Conservation (phyloP, 2,888 invertebrate genomes). For the Conchocele bisecta region DNA sequence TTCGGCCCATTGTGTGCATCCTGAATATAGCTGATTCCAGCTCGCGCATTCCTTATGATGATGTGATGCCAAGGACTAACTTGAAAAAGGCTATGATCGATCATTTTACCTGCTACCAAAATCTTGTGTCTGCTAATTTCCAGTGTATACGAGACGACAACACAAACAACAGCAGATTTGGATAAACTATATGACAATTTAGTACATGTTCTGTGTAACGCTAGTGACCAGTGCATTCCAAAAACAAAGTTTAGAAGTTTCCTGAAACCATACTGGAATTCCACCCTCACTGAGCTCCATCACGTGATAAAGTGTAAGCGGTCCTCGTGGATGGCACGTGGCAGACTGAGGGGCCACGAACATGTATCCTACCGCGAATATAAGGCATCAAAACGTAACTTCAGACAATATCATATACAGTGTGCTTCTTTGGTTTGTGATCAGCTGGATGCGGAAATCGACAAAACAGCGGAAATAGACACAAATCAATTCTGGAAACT, state of each 20-base stretch:
- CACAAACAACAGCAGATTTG: too few relatives aligned
- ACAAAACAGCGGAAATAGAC: constrained; percentile 11
- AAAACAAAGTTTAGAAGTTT: not conserved
- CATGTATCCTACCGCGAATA: not conserved
- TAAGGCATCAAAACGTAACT: constrained; percentile 9
- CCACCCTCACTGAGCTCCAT: not conserved
- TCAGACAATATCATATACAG: constrained; percentile 6
- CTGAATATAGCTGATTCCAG: not conserved
- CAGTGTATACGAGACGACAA: too few relatives aligned
- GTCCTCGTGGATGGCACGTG: not conserved
- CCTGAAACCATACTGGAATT: constrained; percentile 26
- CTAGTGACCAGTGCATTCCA: not conserved
- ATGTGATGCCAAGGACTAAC: too few relatives aligned
- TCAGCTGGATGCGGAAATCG: constrained; percentile 3
- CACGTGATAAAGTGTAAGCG: not conserved
- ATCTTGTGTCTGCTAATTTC: too few relatives aligned
- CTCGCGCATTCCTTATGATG: too few relatives aligned
- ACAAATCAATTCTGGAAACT: constrained; percentile 12
- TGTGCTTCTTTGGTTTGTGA: not conserved
- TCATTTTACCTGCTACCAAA: too few relatives aligned
- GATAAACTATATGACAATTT: too few relatives aligned
- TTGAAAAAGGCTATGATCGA: too few relatives aligned
- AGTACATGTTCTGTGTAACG: too few relatives aligned
- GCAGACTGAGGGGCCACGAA: not conserved
- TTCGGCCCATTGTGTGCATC: not conserved